Evolutionary conservation across 1,140 invertebrate species (phyloP).

Genomic region (Heliothis virescens): DNA sequence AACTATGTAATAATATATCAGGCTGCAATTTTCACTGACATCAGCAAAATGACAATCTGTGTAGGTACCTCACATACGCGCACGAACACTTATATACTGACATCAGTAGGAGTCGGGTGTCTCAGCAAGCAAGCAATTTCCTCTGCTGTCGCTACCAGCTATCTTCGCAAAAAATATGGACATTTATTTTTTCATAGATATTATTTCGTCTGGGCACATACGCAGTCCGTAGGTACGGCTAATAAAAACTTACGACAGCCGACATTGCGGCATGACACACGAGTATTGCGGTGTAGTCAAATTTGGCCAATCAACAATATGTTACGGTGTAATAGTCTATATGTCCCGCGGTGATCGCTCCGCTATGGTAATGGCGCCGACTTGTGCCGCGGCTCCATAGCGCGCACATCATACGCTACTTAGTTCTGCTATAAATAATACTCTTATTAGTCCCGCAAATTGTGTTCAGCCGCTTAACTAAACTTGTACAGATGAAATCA

Average conservation of each 20-base stretch:
- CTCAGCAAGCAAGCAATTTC: constrained; percentile 15
- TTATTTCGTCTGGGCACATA: constrained; percentile 51
- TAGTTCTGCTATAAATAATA: constrained; percentile 34
- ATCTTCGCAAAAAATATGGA: constrained; percentile 54
- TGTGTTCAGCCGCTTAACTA: neutral
- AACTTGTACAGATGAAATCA: neutral
- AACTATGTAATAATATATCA: too few species aligned
- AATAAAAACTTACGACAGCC: constrained; percentile 64
- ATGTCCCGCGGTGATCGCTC: neutral
- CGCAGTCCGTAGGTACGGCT: constrained; percentile 60
- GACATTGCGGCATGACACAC: constrained; percentile 34
- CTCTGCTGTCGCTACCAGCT: constrained; percentile 58
- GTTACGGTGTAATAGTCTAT: constrained; percentile 24
- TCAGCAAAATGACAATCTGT: neutral
- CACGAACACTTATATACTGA: neutral
- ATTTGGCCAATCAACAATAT: constrained; percentile 46
- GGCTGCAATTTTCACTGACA: too few species aligned
- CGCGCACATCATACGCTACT: constrained; percentile 22
- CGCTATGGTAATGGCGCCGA: neutral
- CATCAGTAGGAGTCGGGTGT: neutral
- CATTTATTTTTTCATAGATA: constrained; percentile 69
- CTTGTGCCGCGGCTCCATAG: neutral
- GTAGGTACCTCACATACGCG: neutral
- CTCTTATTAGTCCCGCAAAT: constrained; percentile 10
- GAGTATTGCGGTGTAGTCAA: constrained; percentile 40